phyloP scores from a whole-genome alignment of 2,113 vertebrate genomes.

The Pheucticus melanocephalus region DNA sequence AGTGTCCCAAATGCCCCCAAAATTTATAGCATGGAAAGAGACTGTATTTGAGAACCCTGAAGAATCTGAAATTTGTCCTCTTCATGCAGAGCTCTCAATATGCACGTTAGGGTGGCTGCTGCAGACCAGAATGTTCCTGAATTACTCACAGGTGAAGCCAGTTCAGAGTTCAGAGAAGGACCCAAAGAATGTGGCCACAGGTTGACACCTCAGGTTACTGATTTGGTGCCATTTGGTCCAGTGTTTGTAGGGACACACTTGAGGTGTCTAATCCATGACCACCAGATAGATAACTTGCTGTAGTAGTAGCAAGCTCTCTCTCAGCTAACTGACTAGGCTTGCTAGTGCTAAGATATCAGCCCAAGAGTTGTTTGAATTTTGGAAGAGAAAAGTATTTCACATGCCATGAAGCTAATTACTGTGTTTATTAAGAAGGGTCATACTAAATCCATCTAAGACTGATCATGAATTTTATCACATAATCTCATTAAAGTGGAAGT shows the following conservation, averaged over 20 bases:
- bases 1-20: rapidly evolving
- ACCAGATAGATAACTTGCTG: too few species aligned
- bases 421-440: background rate
- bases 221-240: rapidly evolving
- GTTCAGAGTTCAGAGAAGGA: background rate
- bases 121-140: background rate
- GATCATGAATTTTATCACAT: background rate
- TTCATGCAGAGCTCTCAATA: background rate
- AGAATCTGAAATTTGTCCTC: background rate
- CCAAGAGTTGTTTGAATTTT: background rate
- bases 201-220: background rate
- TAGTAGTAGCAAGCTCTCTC: background rate
- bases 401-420: background rate
- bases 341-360: background rate
- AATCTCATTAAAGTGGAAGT: background rate
- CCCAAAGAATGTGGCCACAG: background rate
- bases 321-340: background rate
- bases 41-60: background rate
- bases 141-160: background rate
- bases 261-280: background rate
- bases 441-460: background rate
- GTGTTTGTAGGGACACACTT: background rate
- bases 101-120: background rate
- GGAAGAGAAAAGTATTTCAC: background rate
- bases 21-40: background rate